Evolutionary conservation across 1,140 invertebrate genomes (phyloP), one percentile per base, ranked within the genome.

Genomic region (Goniozus legneri): DNA sequence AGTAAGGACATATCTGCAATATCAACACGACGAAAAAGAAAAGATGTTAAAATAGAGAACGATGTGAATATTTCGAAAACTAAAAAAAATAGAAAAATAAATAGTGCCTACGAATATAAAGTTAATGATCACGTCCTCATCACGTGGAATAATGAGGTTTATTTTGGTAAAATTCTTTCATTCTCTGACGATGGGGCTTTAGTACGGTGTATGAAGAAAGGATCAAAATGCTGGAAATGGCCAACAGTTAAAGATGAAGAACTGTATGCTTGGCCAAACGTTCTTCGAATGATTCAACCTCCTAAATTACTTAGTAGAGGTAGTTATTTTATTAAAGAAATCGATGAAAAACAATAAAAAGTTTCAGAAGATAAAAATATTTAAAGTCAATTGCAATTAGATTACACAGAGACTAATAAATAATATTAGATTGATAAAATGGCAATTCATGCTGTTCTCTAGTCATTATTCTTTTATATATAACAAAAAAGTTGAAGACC

Each of bases 151-250:
- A 46, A 46, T 35, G 13, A 46, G 34, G 34, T 46, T 12, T 46
- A 46, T 37, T 35, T 35, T 22, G 44, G 44, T 27, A 38, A 46
- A 46, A 30, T 46, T 46, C 21, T 36, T 37, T 46, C 34, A 37
- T 12, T 46, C 2, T 38, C 12, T 30, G 44, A 37, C 18, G 44
- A 46, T 38, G 44, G 44, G 4, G 44, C 34, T 37, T 16, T 46
- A 14, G 22, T 46, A 30, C 19, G 35, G 15, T 46, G 44, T 16
- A 46, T 38, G 22, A 46, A 46, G 24, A 30, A 46, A 46, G 35
- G 35, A 37, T 37, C 8, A 16, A 46, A 46, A 46, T 36, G 34
- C 2, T 46, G 34, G 1, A 38, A 46, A 37, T 46, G 44, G 44
- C 44, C 44, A 4, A 37, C 24, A 38, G 15, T 46, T 30, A 38